Conservation (phyloP, 2,113 vertebrate genomes). For the Felis chaus region DNA sequence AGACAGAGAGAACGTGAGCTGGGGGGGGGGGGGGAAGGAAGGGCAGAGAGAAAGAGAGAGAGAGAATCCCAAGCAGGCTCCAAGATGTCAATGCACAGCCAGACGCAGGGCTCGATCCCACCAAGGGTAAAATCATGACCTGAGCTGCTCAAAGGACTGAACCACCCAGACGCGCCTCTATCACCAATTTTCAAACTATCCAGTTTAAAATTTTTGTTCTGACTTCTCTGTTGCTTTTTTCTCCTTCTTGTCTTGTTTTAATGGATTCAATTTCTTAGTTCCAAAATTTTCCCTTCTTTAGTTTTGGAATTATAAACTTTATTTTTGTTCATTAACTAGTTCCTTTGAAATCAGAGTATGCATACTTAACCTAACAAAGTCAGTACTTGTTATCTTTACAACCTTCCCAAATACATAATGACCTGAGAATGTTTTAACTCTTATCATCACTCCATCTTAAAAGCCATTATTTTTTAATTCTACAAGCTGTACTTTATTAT, state of each 20-base stretch:
- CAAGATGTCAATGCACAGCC: too few species aligned
- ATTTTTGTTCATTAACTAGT: not conserved
- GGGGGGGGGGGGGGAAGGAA: too few species aligned
- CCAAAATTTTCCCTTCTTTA: not conserved
- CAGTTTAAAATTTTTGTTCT: not conserved
- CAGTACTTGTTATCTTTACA: not conserved
- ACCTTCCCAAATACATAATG: not conserved
- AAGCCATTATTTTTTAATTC: not conserved
- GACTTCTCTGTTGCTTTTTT: not conserved
- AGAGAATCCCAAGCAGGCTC: too few species aligned
- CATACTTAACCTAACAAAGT: not conserved
- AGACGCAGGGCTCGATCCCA: too few species aligned
- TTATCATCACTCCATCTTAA: not conserved
- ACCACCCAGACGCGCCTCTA: not conserved
- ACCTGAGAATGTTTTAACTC: not conserved
- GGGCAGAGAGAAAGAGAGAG: too few species aligned
- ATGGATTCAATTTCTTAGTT: not conserved
- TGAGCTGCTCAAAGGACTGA: too few species aligned
- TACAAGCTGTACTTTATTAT: not conserved
- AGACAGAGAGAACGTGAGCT: too few species aligned
- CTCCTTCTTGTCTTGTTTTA: not conserved
- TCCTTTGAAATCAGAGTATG: not conserved
- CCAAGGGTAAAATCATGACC: too few species aligned
- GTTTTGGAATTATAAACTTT: not conserved
- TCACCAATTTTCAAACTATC: not conserved